Evolutionary conservation across 2,888 invertebrate species (phyloP).

Genomic region (Pristionchus japonicus): DNA sequence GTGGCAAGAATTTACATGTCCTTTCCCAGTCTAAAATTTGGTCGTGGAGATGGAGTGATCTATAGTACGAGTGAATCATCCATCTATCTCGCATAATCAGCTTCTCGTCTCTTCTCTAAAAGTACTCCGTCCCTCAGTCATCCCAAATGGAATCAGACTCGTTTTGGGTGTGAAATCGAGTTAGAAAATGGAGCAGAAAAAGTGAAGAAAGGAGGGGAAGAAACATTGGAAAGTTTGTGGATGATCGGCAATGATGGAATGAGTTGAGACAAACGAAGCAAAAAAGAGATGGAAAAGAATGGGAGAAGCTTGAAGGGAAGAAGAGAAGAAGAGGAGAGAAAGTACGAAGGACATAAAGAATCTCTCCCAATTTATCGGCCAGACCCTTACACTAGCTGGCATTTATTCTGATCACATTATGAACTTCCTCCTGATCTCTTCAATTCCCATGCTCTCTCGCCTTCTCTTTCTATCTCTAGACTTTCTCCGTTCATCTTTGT

Average conservation of each 20-base stretch:
- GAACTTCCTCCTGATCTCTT: neutral
- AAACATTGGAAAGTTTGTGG: neutral
- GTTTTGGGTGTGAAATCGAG: constrained; percentile 24
- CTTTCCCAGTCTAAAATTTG: neutral
- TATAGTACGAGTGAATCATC: neutral
- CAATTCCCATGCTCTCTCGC: neutral
- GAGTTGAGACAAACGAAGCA: constrained; percentile 15
- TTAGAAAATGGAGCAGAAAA: constrained; percentile 8
- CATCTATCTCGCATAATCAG: neutral
- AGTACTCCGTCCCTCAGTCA: neutral
- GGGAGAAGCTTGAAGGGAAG: neutral
- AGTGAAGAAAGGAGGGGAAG: neutral
- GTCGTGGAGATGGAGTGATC: neutral
- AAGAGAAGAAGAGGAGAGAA: neutral
- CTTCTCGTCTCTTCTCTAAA: neutral
- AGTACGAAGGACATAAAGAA: neutral
- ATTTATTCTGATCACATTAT: constrained; percentile 5
- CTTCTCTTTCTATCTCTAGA: neutral
- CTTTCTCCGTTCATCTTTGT: neutral
- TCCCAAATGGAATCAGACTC: constrained; percentile 7
- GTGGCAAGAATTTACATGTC: neutral
- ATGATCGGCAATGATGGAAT: neutral
- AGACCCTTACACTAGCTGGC: neutral
- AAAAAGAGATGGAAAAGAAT: neutral
- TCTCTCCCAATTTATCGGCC: neutral